Evolutionary conservation across 2,797 vertebrate genomes (phyloP).

Genomic region (Diplodus sargus): DNA sequence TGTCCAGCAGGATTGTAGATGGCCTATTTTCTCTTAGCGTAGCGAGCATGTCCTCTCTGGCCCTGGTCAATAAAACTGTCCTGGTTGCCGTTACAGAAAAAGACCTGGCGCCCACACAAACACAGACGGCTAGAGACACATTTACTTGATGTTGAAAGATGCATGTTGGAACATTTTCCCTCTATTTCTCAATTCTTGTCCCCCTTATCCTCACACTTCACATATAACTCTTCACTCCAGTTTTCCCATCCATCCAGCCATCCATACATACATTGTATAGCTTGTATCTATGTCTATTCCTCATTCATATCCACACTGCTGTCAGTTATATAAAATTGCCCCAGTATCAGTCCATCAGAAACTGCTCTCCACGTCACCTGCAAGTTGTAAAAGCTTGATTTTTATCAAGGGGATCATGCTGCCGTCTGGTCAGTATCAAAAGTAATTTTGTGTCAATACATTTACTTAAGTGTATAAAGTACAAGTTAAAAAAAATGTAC

Average conservation of each 20-base stretch:
- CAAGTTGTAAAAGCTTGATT: neutral
- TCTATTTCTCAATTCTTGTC: no score
- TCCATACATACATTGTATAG: neutral
- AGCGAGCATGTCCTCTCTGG: conserved; percentile 62
- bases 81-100: conserved; percentile 14
- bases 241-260: neutral
- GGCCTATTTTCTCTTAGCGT: conserved; percentile 73
- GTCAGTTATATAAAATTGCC: neutral
- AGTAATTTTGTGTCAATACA: no score
- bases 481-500: no score
- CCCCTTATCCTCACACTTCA: neutral
- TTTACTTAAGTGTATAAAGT: no score
- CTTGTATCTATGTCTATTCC: neutral
- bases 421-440: no score
- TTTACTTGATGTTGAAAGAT: conserved; percentile 20
- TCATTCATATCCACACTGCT: neutral
- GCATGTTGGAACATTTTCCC: neutral
- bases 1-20: conserved; percentile 62
- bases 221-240: neutral
- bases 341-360: neutral
- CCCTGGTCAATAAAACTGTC: conserved; percentile 64
- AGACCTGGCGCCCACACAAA: neutral
- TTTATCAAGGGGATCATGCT: neutral
- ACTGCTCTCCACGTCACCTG: neutral
- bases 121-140: neutral